Base-by-base conservation (phyloP, 2,888 invertebrate genomes). In the Gibbula magus region DNA sequence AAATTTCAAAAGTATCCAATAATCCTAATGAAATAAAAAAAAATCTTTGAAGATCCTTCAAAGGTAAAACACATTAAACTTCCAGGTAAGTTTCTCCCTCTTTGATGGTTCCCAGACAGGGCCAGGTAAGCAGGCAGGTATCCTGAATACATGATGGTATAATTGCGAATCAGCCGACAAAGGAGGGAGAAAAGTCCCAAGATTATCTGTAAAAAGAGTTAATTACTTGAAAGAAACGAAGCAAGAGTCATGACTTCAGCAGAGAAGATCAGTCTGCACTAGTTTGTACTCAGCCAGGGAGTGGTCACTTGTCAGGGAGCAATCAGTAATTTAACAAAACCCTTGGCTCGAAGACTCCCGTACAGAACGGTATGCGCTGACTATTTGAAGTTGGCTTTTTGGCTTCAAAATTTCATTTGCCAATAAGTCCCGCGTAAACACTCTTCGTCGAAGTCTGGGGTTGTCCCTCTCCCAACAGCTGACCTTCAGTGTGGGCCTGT, bases 331-430 rank as follows among this genome's bases (percentile, higher is more conserved):
- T 76, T 54, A 53, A 76, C 76, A 76, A 76, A 76, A 53, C 76
- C 76, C 18, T 35, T 53, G 56, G 76, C 35, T 53, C 76, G 56
- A 76, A 76, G 56, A 56, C 35, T 35, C 53, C 56, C 54, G 76
- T 54, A 39, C 76, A 29, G 22, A 32, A 35, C 53, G 78, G 78
- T 52, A 78, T 78, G 45, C 52, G 45, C 39, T 51, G 29, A 70
- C 53, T 78, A 67, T 78, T 78, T 78, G 70, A 45, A 45, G 45
- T 70, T 32, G 78, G 67, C 66, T 78, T 78, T 66, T 52, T 78
- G 78, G 70, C 78, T 78, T 78, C 67, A 70, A 78, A 78, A 78
- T 70, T 78, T 78, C 78, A 78, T 78, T 78, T 78, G 52, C 53
- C 54, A 77, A 45, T 61, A 61, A 77, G 35, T 77, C 61, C 56